Base-by-base conservation (phyloP, 2,797 vertebrate genomes). In the Eulemur coronatus region DNA sequence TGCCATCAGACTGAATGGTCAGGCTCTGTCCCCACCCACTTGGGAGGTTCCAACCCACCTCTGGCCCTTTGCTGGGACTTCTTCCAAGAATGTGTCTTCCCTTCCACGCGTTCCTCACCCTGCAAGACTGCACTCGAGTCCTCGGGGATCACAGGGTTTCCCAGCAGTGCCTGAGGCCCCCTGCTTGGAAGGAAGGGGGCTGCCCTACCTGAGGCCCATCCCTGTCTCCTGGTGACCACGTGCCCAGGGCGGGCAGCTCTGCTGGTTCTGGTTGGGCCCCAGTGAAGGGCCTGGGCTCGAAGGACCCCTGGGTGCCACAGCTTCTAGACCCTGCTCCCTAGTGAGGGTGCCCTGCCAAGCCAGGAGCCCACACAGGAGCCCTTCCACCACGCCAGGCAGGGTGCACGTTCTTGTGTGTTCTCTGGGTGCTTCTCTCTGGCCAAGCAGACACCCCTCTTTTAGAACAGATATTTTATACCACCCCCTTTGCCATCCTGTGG, bases 381-480 rank as follows among this genome's bases (percentile, higher is more conserved):
- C n/a, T 15, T 18, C 17, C 22, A 3, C 7, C 0, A 43, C 33
- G n/a, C 67, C 48, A 20, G 91, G 38, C 1, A 10, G 20, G 69
- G 14, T 4, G 4, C 0, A 1, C 1, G 0, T 4, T 14, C 11
- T 7, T 0, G 0, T 4, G 24, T 26, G 1, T 10, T 20, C 13
- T 28, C 70, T 13, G 14, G 52, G 30, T 11, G 41, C 15, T 17
- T 38, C 33, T 63, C 33, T 41, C 33, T 63, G 43, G 35, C 57
- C 46, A 41, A 30, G 17, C n/a, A 35, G 35, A 38, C 10, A 41
- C 7, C 46, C 26, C 26, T 15, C 46, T 15, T 65, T 61, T 38
- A 52, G 26, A 78, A 67, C 35, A 79, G 59, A 22, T 7, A 5
- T 17, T 33, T 4, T 18, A 20, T 67, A 17, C 22, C 48, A 11